phyloP scores from a whole-genome alignment of 2,797 vertebrate genomes.

The Gallinago nigripennis region DNA sequence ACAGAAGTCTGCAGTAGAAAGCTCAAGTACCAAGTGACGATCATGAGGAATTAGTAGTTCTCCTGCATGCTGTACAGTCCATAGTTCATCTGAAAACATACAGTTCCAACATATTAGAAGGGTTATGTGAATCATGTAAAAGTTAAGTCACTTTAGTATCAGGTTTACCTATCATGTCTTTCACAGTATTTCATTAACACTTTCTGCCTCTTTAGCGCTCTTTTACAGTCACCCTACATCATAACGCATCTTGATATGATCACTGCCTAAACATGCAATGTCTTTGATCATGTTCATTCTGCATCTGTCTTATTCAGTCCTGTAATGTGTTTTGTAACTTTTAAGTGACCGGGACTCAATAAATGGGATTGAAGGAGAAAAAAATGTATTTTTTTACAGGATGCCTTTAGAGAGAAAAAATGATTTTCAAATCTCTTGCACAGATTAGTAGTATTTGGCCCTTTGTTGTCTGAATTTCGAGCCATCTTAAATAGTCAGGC shows the following conservation, averaged over 20 bases:
- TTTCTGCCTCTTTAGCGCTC: not conserved
- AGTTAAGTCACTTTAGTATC: not conserved
- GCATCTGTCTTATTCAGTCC: not conserved
- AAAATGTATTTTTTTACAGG: not conserved
- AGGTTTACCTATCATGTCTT: not conserved
- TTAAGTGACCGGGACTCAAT: not conserved
- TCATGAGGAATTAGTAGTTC: not conserved
- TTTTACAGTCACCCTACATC: not conserved
- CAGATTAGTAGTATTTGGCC: not conserved
- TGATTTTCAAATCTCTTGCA: not conserved
- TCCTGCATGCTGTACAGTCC: not conserved
- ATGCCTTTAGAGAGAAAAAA: not conserved
- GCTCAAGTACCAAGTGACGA: not conserved
- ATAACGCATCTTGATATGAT: not conserved
- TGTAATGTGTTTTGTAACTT: not conserved
- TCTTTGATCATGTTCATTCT: not conserved
- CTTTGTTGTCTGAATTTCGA: not conserved
- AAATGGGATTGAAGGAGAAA: not conserved
- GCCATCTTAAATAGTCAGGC: not conserved
- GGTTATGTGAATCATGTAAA: not conserved
- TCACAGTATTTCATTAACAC: not conserved
- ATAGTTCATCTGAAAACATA: not conserved
- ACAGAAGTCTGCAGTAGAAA: not conserved
- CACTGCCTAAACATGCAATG: accelerated
- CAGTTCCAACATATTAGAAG: not conserved